Base-by-base conservation (phyloP, 2,113 vertebrate genomes). In the Burhinus oedicnemus region DNA sequence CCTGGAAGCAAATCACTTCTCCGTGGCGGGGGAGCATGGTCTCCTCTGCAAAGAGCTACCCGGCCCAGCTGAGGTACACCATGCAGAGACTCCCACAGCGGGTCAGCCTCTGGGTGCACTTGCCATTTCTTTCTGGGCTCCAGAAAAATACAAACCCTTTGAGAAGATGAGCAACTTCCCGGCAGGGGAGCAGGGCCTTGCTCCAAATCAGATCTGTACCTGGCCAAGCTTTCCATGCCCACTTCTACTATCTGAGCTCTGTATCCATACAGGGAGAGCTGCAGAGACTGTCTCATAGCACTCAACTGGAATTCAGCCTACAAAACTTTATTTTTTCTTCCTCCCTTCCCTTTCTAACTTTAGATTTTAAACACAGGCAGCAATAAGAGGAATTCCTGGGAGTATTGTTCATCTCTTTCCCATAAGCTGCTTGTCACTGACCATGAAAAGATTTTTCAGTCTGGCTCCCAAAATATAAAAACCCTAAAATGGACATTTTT, bases 401-500 rank as follows among this genome's bases (percentile, higher is more conserved):
- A 88, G 94, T 62, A 85, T 69, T 91, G 93, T 96, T 97, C 95
- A 97, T 97, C 93, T 91, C 84, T 96, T 97, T 96, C 96, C 89
- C 95, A 93, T 83, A 96, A 96, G 74, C 70, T 83, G 84, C 93
- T 96, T 70, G 87, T 97, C 87, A 55, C 89, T 91, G 94, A 95
- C 95, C 91, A 78, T 8, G 78, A 91, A 93, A 78, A 90, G 83
- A 89, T 29, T 81, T 87, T 88, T 95, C 89, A 88, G 68, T 58
- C 91, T 65, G 29, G 32, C 62, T 97, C 94, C 47, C 79, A 71
- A 88, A 95, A 97, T 70, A 96, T 5, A 95, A 95, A 95, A 94
- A 69, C 26, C 97, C 96, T 96, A 97, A 97, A 95, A 97, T 95
- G 95, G 96, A 74, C 91, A 95, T 96, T 97, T 97, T 96, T 85